Evolutionary conservation across 2,113 vertebrate species (phyloP).

Genomic region (Misgurnus anguillicaudatus): DNA sequence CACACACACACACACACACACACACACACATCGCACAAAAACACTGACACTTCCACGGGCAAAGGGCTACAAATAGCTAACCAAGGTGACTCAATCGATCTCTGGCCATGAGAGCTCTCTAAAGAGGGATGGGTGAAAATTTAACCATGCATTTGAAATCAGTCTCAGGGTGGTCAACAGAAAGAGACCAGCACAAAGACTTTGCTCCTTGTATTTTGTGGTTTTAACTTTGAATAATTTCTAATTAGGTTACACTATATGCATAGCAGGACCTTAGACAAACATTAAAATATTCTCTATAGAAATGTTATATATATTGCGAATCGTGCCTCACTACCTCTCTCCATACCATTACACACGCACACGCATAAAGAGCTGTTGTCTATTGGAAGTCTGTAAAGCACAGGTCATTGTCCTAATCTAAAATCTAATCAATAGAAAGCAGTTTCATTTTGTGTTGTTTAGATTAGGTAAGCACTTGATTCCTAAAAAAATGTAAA

Average conservation of each 20-base stretch:
- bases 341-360: background rate
- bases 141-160: constrained; percentile 53
- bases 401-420: constrained; percentile 72
- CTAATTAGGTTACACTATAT: background rate
- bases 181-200: background rate
- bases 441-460: constrained; percentile 73
- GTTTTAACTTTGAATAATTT: background rate
- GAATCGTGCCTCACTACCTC: background rate
- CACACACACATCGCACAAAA: constrained; percentile 44
- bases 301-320: background rate
- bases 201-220: background rate
- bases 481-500: constrained; percentile 79
- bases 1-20: constrained; percentile 55
- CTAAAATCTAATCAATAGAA: constrained; percentile 75
- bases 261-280: too few species aligned
- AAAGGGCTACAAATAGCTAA: constrained; percentile 77
- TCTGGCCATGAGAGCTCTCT: constrained; percentile 64
- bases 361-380: background rate
- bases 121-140: constrained; percentile 52
- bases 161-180: background rate
- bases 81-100: constrained; percentile 82
- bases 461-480: constrained; percentile 81
- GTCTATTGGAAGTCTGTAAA: constrained; percentile 47
- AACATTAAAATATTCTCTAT: background rate
- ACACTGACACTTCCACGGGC: constrained; percentile 42